phyloP scores from a whole-genome alignment of 2,113 vertebrate species.

The Accipiter virgatus region DNA sequence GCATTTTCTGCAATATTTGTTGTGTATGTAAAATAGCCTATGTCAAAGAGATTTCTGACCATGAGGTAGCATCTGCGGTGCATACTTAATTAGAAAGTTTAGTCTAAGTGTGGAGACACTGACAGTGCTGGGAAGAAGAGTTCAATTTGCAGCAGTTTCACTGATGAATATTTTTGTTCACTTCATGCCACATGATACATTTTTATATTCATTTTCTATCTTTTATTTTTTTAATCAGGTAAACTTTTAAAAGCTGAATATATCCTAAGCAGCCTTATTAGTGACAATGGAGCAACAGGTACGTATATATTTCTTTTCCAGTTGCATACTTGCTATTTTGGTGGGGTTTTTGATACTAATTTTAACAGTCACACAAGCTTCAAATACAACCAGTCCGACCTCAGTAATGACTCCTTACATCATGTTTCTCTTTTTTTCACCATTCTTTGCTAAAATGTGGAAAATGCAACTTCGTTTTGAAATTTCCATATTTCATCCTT shows the following conservation, averaged over 20 bases:
- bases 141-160: neutral
- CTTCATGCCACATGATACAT: accelerated
- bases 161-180: neutral
- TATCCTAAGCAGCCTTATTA: slow-evolving; percentile 90
- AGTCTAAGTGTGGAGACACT: neutral
- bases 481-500: neutral
- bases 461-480: neutral
- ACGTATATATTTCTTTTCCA: neutral
- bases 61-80: neutral
- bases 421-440: neutral
- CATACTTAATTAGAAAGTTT: neutral
- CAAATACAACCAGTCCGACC: neutral
- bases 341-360: neutral
- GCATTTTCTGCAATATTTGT: neutral
- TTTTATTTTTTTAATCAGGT: slow-evolving; percentile 70
- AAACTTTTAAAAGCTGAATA: slow-evolving; percentile 93
- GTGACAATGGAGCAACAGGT: slow-evolving; percentile 84
- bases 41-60: neutral
- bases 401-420: neutral
- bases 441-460: neutral
- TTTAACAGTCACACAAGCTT: neutral
- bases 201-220: neutral
- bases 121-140: neutral
- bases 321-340: neutral
- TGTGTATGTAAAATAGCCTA: neutral